Evolutionary conservation across 23 tunicate genomes (phyloP).

Genomic region (Pegea sp.): DNA sequence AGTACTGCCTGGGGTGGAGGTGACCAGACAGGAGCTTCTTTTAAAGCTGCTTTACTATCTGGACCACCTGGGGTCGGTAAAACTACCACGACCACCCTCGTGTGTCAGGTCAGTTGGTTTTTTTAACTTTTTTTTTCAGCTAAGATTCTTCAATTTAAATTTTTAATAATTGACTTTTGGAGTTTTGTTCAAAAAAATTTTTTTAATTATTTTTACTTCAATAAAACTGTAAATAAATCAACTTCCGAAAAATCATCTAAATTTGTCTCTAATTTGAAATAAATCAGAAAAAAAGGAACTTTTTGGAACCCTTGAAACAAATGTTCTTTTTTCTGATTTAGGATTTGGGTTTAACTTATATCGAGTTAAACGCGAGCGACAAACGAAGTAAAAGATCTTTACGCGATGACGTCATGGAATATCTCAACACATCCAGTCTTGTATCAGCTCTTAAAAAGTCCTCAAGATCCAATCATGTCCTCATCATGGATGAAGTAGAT

Average conservation of each 20-base stretch:
- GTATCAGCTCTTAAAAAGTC: background rate
- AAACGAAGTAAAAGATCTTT: constrained; percentile 53
- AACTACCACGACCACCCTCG: constrained; percentile 84
- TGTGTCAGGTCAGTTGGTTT: constrained; percentile 60
- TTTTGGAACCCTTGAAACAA: too few relatives aligned
- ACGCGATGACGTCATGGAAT: constrained; percentile 56
- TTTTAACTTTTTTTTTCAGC: background rate
- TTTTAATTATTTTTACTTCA: background rate
- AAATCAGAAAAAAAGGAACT: too few relatives aligned
- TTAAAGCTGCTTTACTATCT: constrained; percentile 74
- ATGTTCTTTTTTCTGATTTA: too few relatives aligned
- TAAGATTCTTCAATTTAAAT: background rate
- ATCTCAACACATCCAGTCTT: background rate
- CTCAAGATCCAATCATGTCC: constrained; percentile 20
- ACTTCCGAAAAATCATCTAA: too few relatives aligned
- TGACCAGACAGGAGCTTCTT: constrained; percentile 70
- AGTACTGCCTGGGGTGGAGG: constrained; percentile 54
- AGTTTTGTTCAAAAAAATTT: background rate
- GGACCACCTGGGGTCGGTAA: constrained; percentile 98
- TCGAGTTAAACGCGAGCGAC: constrained; percentile 88
- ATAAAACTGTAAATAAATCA: too few relatives aligned
- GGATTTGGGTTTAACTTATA: constrained; percentile 57
- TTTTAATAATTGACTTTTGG: background rate
- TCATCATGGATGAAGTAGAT: constrained; percentile 97
- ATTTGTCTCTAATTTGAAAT: too few relatives aligned